Evolutionary conservation across 2,888 invertebrate genomes (phyloP).

Genomic region (Oeneis ivallda): DNA sequence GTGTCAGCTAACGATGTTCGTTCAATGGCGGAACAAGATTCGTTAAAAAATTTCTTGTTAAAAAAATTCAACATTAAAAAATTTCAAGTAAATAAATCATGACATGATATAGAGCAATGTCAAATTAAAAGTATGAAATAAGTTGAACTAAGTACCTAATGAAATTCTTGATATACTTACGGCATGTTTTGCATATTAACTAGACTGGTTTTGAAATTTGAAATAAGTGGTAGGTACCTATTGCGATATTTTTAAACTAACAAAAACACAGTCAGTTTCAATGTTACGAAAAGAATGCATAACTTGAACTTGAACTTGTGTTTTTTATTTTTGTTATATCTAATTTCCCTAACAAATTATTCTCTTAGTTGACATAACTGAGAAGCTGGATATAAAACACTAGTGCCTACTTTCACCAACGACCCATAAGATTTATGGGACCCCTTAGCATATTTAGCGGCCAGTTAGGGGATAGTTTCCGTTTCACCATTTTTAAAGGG

Average conservation of each 20-base stretch:
- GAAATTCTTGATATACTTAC: neutral
- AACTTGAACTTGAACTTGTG: neutral
- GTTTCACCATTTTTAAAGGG: too few species aligned
- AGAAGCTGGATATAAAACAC: too few species aligned
- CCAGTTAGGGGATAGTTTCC: too few species aligned
- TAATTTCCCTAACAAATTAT: neutral
- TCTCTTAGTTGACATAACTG: too few species aligned
- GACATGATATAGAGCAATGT: neutral
- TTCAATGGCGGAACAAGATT: too few species aligned
- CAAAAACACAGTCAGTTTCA: neutral
- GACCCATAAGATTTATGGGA: too few species aligned
- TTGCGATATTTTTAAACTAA: neutral
- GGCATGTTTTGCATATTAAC: slow-evolving; percentile 5
- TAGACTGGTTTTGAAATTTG: slow-evolving; percentile 9
- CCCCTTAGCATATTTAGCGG: too few species aligned
- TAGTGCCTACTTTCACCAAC: too few species aligned
- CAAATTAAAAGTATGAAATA: neutral
- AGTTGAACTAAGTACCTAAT: neutral
- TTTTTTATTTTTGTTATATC: neutral
- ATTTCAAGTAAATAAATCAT: neutral
- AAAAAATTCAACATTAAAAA: too few species aligned
- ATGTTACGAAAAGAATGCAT: neutral
- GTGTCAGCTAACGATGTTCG: too few species aligned
- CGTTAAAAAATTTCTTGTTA: neutral
- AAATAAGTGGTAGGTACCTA: neutral